phyloP scores from a whole-genome alignment of 2,888 invertebrate species.

The Cheilosia pagana region DNA sequence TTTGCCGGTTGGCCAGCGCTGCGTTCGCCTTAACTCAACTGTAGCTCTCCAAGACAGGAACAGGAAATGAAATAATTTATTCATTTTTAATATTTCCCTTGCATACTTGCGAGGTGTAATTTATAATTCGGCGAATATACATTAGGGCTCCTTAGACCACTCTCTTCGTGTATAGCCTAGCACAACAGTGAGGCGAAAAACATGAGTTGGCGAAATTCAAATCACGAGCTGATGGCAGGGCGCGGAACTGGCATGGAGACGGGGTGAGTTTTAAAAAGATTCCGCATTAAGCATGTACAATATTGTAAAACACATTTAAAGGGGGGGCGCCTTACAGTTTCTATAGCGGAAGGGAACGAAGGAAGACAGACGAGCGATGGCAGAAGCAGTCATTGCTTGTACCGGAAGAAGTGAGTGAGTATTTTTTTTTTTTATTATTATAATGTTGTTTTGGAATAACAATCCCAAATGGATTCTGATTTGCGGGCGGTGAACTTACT shows the following conservation, averaged over 20 bases:
- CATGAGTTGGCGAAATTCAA: conserved; percentile 53
- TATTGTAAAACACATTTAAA: conserved; percentile 58
- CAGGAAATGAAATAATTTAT: conserved; percentile 65
- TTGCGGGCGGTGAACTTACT: conserved; percentile 62
- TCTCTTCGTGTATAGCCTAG: not conserved
- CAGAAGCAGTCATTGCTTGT: conserved; percentile 33
- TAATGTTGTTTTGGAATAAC: conserved; percentile 66
- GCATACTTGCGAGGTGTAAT: conserved; percentile 26
- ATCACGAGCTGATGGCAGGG: conserved; percentile 43
- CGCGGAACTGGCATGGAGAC: conserved; percentile 15
- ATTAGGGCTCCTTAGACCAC: conserved; percentile 1
- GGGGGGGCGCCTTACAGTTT: conserved; percentile 1
- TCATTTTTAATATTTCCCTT: conserved; percentile 60
- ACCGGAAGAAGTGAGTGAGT: conserved; percentile 60
- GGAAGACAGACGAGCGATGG: conserved; percentile 8
- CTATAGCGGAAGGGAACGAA: not conserved
- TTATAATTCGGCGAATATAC: conserved; percentile 57
- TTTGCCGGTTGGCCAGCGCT: not conserved
- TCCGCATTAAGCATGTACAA: conserved; percentile 58
- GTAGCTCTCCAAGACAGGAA: conserved; percentile 33
- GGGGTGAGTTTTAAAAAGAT: conserved; percentile 48
- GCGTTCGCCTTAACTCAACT: conserved; percentile 21
- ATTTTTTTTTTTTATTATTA: conserved; percentile 54
- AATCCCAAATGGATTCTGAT: conserved; percentile 63
- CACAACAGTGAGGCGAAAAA: conserved; percentile 12